Conservation (phyloP, 2,888 invertebrate genomes). For the Anarsia innoxiella region DNA sequence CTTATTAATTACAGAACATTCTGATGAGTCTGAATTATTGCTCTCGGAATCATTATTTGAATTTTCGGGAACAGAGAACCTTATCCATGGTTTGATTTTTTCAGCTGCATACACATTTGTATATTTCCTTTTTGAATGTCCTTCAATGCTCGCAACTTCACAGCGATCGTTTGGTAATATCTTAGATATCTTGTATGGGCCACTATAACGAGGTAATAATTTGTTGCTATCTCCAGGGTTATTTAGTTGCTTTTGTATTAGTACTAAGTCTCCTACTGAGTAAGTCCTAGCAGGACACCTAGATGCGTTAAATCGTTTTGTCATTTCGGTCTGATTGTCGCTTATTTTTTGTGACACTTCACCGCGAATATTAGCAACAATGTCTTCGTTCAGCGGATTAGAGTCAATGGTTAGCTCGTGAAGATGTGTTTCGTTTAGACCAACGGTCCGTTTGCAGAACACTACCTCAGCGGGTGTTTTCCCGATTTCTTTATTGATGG, state of each 20-base stretch:
- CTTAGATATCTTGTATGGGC: constrained; percentile 14
- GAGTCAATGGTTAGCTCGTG: background rate
- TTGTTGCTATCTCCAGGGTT: constrained; percentile 9
- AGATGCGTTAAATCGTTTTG: too few species aligned
- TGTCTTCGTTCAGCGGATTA: constrained; percentile 14
- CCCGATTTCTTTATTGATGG: constrained; percentile 11
- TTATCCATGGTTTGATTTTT: too few species aligned
- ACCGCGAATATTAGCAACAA: constrained; percentile 9
- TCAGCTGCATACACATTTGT: too few species aligned
- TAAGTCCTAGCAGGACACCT: too few species aligned
- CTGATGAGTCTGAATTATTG: too few species aligned
- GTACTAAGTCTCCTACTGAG: constrained; percentile 12
- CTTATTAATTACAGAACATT: too few species aligned
- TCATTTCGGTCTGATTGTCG: too few species aligned
- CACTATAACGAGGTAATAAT: too few species aligned
- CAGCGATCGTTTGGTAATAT: constrained; percentile 12
- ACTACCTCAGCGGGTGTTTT: constrained; percentile 15
- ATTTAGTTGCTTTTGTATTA: constrained; percentile 7
- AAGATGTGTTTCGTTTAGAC: background rate
- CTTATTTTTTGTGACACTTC: constrained; percentile 14
- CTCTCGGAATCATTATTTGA: too few species aligned
- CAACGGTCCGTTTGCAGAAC: constrained; percentile 14
- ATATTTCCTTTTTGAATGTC: too few species aligned
- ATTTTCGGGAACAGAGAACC: too few species aligned
- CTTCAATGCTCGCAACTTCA: constrained; percentile 12